Evolutionary conservation across 2,888 invertebrate genomes (phyloP).

Genomic region (Harpalus rufipes): DNA sequence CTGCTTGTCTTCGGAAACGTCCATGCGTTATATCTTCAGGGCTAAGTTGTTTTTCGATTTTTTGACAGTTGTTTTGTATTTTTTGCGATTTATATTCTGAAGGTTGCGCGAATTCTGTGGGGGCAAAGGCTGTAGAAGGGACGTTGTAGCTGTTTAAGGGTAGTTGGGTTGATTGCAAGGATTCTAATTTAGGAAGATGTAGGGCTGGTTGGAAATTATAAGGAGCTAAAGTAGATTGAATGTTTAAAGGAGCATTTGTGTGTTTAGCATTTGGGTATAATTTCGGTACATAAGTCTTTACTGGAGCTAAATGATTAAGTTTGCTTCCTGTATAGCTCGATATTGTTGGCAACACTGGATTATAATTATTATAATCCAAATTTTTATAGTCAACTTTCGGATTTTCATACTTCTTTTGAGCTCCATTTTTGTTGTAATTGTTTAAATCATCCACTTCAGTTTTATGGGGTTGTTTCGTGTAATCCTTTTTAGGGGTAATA

Average conservation of each 20-base stretch:
- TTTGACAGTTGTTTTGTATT: conserved; percentile 79
- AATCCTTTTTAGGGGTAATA: conserved; percentile 7
- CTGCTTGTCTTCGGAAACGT: conserved; percentile 72
- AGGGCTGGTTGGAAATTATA: conserved; percentile 74
- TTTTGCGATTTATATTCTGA: conserved; percentile 70
- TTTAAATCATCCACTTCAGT: conserved; percentile 60
- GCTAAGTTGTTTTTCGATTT: conserved; percentile 79
- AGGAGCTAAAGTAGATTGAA: conserved; percentile 44
- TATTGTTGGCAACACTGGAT: conserved; percentile 45
- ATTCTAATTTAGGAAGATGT: conserved; percentile 68
- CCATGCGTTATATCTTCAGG: conserved; percentile 71
- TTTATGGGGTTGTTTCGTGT: conserved; percentile 32
- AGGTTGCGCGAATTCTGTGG: conserved; percentile 69
- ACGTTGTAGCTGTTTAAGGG: conserved; percentile 72
- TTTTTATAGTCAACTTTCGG: conserved; percentile 28
- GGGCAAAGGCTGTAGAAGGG: conserved; percentile 39
- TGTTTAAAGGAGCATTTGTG: conserved; percentile 73
- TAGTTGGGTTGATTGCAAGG: conserved; percentile 69
- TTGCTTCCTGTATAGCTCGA: conserved; percentile 46
- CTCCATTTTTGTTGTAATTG: conserved; percentile 17
- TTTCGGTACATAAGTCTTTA: conserved; percentile 63
- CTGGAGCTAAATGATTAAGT: conserved; percentile 41
- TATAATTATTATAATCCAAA: conserved; percentile 6
- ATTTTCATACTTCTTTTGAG: conserved; percentile 35
- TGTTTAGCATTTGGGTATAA: conserved; percentile 77